Conservation (phyloP, 2,113 vertebrate genomes). For the Neolamprologus cancellatus region DNA sequence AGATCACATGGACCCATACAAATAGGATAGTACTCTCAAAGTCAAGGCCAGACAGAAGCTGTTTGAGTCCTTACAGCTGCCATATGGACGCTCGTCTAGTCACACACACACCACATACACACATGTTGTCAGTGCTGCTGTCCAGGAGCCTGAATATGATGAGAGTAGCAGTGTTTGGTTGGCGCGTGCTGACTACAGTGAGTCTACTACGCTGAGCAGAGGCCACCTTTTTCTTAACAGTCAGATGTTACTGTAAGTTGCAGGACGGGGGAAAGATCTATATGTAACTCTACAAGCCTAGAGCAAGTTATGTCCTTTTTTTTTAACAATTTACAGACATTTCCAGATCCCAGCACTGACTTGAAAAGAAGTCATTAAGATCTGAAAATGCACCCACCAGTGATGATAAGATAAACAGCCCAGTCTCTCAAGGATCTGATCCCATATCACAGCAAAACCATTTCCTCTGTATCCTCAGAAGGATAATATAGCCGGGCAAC, state of each 20-base stretch:
- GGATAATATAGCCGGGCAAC: not conserved
- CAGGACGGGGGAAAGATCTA: not conserved
- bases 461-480: slow-evolving; percentile 28
- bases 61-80: slow-evolving; percentile 23
- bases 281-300: not conserved
- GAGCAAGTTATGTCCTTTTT: not conserved
- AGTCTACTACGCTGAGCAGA: slow-evolving; percentile 20
- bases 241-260: slow-evolving; percentile 1
- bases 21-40: slow-evolving; percentile 8
- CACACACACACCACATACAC: slow-evolving; percentile 5
- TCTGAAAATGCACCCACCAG: not conserved
- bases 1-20: slow-evolving; percentile 37
- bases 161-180: slow-evolving; percentile 65
- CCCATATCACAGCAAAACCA: slow-evolving; percentile 27
- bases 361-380: not conserved
- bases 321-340: not conserved
- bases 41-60: slow-evolving; percentile 53
- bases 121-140: slow-evolving; percentile 17
- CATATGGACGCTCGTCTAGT: slow-evolving; percentile 19
- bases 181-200: slow-evolving; percentile 36
- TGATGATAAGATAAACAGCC: slow-evolving; percentile 46
- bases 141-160: slow-evolving; percentile 49
- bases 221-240: not conserved
- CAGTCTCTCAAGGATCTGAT: slow-evolving; percentile 7
- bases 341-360: not conserved